phyloP scores from a whole-genome alignment of 2,888 invertebrate species.

The Tineola bisselliella region DNA sequence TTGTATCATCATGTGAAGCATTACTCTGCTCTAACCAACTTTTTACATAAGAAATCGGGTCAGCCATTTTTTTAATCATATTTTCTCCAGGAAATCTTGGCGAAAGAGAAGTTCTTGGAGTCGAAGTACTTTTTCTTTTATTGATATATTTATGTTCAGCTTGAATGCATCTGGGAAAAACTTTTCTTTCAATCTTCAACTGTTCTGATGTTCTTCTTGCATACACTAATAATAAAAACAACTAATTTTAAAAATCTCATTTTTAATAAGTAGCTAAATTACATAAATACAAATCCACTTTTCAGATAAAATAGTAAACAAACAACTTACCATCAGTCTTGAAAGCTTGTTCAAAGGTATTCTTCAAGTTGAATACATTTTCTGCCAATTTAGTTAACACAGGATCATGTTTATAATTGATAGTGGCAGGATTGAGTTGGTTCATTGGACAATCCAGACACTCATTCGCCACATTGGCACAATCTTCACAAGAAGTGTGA shows the following conservation, averaged over 20 bases:
- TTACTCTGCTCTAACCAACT: slow-evolving; percentile 43
- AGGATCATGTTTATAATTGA: background rate
- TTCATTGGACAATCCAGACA: background rate
- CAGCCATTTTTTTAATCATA: slow-evolving; percentile 33
- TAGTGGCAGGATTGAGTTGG: background rate
- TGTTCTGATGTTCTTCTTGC: slow-evolving; percentile 32
- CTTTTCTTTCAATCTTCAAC: slow-evolving; percentile 42
- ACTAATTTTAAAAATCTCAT: slow-evolving; percentile 20
- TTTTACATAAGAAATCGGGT: slow-evolving; percentile 34
- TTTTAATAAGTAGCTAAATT: too few relatives aligned
- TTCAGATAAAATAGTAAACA: slow-evolving; percentile 3
- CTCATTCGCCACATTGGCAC: slow-evolving; percentile 20
- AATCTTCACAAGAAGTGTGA: slow-evolving; percentile 41
- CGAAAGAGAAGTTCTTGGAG: slow-evolving; percentile 24
- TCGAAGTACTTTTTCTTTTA: slow-evolving; percentile 37
- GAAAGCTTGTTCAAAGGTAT: slow-evolving; percentile 22
- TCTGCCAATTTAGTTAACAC: background rate
- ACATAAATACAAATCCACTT: too few relatives aligned
- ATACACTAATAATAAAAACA: slow-evolving; percentile 38
- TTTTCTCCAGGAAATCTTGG: slow-evolving; percentile 36
- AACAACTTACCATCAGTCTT: slow-evolving; percentile 38
- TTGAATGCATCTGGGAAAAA: slow-evolving; percentile 57
- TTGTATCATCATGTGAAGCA: background rate
- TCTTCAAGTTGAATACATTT: background rate
- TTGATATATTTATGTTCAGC: slow-evolving; percentile 48